Evolutionary conservation across 2,888 invertebrate species (phyloP), one percentile per base, ranked within the genome.

Genomic region (Sesamia inferens): DNA sequence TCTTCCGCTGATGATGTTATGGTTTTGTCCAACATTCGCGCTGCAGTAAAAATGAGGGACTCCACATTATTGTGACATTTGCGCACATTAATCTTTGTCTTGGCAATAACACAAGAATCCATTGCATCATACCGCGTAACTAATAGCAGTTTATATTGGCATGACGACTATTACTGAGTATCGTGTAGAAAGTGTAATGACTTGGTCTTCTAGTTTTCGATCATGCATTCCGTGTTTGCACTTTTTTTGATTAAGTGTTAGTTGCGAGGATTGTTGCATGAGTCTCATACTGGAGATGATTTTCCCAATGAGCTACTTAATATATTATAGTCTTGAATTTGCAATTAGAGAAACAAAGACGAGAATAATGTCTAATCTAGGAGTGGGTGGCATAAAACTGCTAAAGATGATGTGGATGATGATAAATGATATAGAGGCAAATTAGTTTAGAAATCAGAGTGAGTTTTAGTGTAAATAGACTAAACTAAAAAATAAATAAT

Each of bases 61-160:
- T 77, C 71, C 8, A 72, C 78, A 79, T 80, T 85, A 82, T 88
- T 84, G 68, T 88, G 86, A 85, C 84, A 85, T 79, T 82, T 39
- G 69, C 44, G 68, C 11, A 72, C 74, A 88, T 88, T 84, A 83
- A 87, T 88, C 85, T 78, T 76, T 54, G 57, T 63, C 85, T 85
- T 90, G 90, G 90, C 90, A 88, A 79, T 83, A 80, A 76, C 71
- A 87, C 90, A 90, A 90, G 90, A 90, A 90, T 89, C 77, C 73
- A 81, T 89, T 89, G 86, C 90, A 90, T 88, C 89, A 89, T 83
- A 77, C 72, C 75, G 72, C 51, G 71, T 63, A 76, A 80, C 68
- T 63, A 69, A 75, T 79, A 71, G 54, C 24, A n/a, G 61, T 69
- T 75, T 75, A 79, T 76, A 81, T 69, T 76, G 16, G 74, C 73